A percentile compares a stretch with the other conserved stretches of the same genome.
Evolutionary conservation across 2,113 vertebrate species (phyloP).

Genomic region (Oncorhynchus clarkii): DNA sequence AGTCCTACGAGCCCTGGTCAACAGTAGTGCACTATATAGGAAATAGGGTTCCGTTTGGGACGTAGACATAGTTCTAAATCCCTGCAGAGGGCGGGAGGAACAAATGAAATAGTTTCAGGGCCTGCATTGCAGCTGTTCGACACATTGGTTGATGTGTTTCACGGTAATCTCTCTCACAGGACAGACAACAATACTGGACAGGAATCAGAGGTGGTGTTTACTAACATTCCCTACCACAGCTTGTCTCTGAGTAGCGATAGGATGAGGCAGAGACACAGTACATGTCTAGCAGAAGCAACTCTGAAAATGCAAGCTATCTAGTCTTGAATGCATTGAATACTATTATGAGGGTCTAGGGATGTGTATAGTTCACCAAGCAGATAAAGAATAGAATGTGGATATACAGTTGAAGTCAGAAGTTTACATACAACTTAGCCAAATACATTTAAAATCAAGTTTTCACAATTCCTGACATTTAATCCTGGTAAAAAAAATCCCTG

Average conservation of each 20-base stretch:
- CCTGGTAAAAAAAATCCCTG: no score
- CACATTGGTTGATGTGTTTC: constrained; percentile 35
- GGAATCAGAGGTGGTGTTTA: constrained; percentile 41
- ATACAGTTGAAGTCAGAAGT: no score
- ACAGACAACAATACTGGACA: constrained; percentile 56
- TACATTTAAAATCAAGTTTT: no score
- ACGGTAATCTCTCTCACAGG: constrained; percentile 43
- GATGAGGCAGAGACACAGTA: neutral
- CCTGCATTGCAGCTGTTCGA: constrained; percentile 46
- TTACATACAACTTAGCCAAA: no score
- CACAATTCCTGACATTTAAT: no score
- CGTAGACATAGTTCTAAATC: constrained; percentile 20
- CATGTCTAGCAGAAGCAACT: neutral
- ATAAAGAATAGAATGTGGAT: no score
- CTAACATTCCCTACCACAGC: constrained; percentile 27
- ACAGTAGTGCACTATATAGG: no score
- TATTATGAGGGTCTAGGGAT: no score
- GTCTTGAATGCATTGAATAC: no score
- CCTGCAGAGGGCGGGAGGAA: constrained; percentile 37
- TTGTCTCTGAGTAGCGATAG: constrained; percentile 1
- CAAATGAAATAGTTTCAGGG: constrained; percentile 65
- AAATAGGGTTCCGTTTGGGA: no score
- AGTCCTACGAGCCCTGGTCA: no score
- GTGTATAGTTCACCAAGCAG: no score
- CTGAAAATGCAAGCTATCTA: neutral